phyloP scores from a whole-genome alignment of 2,797 vertebrate species.

The Nasua narica region DNA sequence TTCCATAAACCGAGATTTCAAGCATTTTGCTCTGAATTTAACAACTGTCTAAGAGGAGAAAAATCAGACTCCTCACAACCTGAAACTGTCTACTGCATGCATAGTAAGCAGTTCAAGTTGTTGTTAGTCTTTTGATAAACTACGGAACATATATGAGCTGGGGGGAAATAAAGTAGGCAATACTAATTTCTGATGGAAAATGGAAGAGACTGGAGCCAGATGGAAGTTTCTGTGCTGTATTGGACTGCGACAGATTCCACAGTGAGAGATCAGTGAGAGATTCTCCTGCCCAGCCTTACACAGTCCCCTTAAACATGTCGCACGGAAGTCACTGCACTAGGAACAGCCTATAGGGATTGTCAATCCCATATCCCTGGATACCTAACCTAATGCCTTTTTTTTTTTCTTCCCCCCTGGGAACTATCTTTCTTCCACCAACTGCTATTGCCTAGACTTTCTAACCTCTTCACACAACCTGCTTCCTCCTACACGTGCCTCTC shows the following conservation, averaged over 20 bases:
- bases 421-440: not conserved
- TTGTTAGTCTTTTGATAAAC: not conserved
- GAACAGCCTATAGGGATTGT: not conserved
- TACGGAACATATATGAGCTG: not conserved
- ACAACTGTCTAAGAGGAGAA: not conserved
- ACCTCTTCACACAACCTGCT: not conserved
- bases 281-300: not conserved
- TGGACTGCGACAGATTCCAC: not conserved
- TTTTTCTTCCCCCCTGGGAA: not conserved
- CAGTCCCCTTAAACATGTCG: not conserved
- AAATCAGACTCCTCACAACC: not conserved
- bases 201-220: not conserved
- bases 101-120: not conserved
- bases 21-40: not conserved
- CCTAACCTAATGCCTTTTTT: not conserved
- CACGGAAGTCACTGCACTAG: not conserved
- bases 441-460: not conserved
- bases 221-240: fast-evolving
- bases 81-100: not conserved
- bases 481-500: not conserved
- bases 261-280: not conserved
- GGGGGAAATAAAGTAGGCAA: not conserved
- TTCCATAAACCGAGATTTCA: not conserved
- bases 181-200: not conserved
- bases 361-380: not conserved